Evolutionary conservation across 2,113 vertebrate genomes (phyloP), one percentile per base, ranked within the genome.

Genomic region (Gasterosteus aculeatus): DNA sequence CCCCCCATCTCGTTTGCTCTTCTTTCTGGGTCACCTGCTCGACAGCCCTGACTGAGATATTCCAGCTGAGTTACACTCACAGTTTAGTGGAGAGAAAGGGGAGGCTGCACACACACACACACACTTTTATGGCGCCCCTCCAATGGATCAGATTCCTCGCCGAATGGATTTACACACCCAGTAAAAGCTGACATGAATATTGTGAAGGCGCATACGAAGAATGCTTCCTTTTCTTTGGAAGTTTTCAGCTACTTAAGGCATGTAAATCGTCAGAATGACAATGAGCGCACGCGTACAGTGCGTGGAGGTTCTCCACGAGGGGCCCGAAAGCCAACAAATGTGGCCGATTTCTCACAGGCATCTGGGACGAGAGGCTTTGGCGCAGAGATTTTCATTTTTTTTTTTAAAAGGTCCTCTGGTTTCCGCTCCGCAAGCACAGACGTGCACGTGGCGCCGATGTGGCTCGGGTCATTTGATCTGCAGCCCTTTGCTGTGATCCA

Each of bases 21-120:
- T 77, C 85, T 54, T 91, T 90, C 90, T 92, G 91, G 90, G 88
- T 92, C 86, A 92, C 85, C 89, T 90, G 88, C 72, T 86, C 78
- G 31, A 58, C 79, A 78, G 85, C 82, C 71, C 80, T 74, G 78
- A 80, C 79, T 74, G 83, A 85, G 82, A 83, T 85, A 76, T 73
- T 88, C 79, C 83, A 82, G 77, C 79, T 83, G 82, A 89, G 78
- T 67, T 83, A 82, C 85, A 81, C 64, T 87, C 70, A 80, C 67
- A 73, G 75, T 74, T 83, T 76, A 84, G 29, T 35, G 64, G 29
- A 51, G 42, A 35, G 19, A 14, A 66, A 11, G 46, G 46, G 64
- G 64, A 51, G 29, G 64, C 80, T 65, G 78, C 71, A 79, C 67
- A 69, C 15, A 84, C 72, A 60, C 56, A 58, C 61, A 65, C 29